Evolutionary conservation across 2,888 invertebrate genomes (phyloP).

Genomic region (Bellardia pandia): DNA sequence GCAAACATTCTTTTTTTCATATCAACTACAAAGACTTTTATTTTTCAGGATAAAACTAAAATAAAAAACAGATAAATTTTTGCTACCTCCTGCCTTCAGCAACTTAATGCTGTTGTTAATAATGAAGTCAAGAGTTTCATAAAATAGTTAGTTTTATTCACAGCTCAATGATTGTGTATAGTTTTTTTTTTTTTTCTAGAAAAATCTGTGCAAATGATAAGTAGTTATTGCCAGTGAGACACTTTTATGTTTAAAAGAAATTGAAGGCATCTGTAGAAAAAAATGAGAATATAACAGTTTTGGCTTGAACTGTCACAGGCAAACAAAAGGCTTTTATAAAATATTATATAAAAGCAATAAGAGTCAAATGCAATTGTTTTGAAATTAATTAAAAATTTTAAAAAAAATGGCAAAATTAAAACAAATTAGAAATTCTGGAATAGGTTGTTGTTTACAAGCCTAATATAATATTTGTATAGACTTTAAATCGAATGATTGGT

Average conservation of each 20-base stretch:
- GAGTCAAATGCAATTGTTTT: background rate
- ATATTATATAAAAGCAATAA: background rate
- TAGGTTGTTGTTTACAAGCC: no score
- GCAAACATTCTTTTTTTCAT: background rate
- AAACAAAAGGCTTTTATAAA: background rate
- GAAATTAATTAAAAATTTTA: background rate
- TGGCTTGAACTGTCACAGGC: background rate
- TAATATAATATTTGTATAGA: no score
- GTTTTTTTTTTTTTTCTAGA: background rate
- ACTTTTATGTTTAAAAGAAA: background rate
- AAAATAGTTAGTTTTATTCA: background rate
- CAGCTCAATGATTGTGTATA: constrained; percentile 3
- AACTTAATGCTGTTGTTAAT: background rate
- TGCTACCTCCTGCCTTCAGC: background rate
- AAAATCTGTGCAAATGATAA: constrained; percentile 30
- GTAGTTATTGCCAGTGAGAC: background rate
- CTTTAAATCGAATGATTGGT: no score
- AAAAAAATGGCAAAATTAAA: background rate
- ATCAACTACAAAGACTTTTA: background rate
- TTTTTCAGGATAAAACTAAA: background rate
- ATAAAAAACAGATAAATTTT: background rate
- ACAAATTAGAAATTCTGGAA: no score
- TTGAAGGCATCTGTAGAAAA: no score
- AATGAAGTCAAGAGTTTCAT: background rate
- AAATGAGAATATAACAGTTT: background rate